These are phyloP conservation scores for Cephus rjabovi DNA, from an alignment of 2,888 invertebrate genomes.

Conservation along the genomic window DNA sequence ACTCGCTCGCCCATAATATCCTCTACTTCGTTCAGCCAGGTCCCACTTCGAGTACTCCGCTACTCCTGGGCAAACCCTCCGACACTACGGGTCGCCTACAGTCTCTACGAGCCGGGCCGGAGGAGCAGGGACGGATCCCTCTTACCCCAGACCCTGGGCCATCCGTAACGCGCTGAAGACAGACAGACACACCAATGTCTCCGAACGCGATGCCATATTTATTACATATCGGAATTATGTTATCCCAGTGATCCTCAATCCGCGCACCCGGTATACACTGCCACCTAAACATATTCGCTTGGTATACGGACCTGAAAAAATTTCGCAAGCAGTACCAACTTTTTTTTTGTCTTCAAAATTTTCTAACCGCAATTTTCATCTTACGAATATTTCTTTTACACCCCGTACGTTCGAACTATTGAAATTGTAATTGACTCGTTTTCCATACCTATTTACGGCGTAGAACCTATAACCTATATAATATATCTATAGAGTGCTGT, in stretches of 20 bases:
- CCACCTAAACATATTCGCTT: neutral
- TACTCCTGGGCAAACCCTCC: constrained; percentile 45
- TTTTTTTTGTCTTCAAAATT: neutral
- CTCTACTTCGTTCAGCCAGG: constrained; percentile 39
- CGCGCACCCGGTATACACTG: neutral
- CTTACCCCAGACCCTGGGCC: neutral
- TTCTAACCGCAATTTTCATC: neutral
- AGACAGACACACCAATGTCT: constrained; percentile 55
- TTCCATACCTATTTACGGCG: neutral
- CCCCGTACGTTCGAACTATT: neutral
- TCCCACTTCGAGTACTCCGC: constrained; percentile 65
- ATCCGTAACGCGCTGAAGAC: constrained; percentile 34
- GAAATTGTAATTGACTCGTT: neutral
- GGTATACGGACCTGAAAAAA: neutral
- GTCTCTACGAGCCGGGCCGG: neutral
- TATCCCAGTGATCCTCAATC: constrained; percentile 25
- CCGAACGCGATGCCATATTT: constrained; percentile 48
- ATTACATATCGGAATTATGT: constrained; percentile 62
- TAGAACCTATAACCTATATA: neutral
- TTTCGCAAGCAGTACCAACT: neutral
- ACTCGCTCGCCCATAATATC: constrained; percentile 65
- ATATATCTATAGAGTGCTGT: neutral
- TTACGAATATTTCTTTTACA: neutral
- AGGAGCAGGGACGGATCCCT: constrained; percentile 1
- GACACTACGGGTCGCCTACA: constrained; percentile 27